Conservation (phyloP, 2,797 vertebrate species). For the Brachyrhaphis roseni region DNA sequence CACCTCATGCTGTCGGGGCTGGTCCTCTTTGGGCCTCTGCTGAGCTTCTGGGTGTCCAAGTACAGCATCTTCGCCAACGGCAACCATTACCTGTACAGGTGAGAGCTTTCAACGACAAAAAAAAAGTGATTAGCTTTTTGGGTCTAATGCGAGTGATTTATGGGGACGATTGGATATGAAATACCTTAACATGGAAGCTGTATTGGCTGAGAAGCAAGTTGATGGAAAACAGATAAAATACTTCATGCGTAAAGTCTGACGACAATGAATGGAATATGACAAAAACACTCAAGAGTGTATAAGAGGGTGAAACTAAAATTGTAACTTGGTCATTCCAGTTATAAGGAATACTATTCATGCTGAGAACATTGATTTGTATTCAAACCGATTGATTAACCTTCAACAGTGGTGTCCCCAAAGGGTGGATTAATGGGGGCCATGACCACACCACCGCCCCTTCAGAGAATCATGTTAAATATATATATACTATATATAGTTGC, state of each 20-base stretch:
- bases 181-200: not conserved
- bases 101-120: constrained; percentile 53
- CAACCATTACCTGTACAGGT: constrained; percentile 89
- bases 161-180: not conserved
- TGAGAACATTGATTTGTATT: not conserved
- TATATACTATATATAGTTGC: too few species aligned
- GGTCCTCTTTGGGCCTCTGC: constrained; percentile 84
- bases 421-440: too few species aligned
- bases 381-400: not conserved
- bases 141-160: not conserved
- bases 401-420: not conserved
- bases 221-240: not conserved
- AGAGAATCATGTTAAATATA: too few species aligned
- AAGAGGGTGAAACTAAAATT: not conserved
- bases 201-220: not conserved
- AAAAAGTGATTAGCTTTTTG: not conserved
- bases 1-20: constrained; percentile 83
- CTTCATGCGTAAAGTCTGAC: not conserved
- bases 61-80: constrained; percentile 86
- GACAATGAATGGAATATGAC: not conserved
- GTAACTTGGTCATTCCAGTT: not conserved
- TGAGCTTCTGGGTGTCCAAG: constrained; percentile 84
- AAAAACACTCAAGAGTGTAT: not conserved
- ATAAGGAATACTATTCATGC: not conserved
- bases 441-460: too few species aligned